phyloP scores from a whole-genome alignment of 2,113 vertebrate species.

The Macquaria ambigua region DNA sequence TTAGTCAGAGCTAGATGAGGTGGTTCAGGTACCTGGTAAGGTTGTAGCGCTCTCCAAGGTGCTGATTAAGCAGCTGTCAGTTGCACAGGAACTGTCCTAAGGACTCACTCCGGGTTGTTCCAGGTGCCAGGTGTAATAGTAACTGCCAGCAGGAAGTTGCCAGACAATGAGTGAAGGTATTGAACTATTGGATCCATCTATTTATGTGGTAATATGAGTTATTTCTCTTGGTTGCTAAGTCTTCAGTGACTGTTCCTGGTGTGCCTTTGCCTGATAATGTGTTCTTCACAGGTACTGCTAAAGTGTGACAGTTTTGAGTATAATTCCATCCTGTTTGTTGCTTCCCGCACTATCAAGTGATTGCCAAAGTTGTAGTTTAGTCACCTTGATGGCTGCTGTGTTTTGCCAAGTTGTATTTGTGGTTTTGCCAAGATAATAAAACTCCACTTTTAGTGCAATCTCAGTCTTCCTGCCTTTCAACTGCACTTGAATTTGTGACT shows the following conservation, averaged over 20 bases:
- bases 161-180: not conserved
- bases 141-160: not conserved
- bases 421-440: slow-evolving; percentile 38
- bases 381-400: slow-evolving; percentile 13
- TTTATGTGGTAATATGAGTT: slow-evolving; percentile 3
- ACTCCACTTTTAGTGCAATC: not conserved
- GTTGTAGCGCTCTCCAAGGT: slow-evolving; percentile 46
- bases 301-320: slow-evolving; percentile 7
- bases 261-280: slow-evolving; percentile 18
- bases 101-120: not conserved
- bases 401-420: slow-evolving; percentile 22
- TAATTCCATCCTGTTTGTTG: slow-evolving; percentile 13
- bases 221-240: not conserved
- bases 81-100: not conserved
- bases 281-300: not conserved
- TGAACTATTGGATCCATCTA: not conserved
- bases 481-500: slow-evolving; percentile 4
- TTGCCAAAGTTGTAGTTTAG: slow-evolving; percentile 23
- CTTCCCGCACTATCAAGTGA: slow-evolving; percentile 3
- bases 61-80: slow-evolving; percentile 19
- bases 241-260: not conserved
- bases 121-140: not conserved
- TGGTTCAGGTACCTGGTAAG: slow-evolving; percentile 1
- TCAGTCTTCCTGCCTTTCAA: slow-evolving; percentile 18
- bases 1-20: not conserved